phyloP scores from a whole-genome alignment of 2,797 vertebrate species.

The Taeniopygia guttata region DNA sequence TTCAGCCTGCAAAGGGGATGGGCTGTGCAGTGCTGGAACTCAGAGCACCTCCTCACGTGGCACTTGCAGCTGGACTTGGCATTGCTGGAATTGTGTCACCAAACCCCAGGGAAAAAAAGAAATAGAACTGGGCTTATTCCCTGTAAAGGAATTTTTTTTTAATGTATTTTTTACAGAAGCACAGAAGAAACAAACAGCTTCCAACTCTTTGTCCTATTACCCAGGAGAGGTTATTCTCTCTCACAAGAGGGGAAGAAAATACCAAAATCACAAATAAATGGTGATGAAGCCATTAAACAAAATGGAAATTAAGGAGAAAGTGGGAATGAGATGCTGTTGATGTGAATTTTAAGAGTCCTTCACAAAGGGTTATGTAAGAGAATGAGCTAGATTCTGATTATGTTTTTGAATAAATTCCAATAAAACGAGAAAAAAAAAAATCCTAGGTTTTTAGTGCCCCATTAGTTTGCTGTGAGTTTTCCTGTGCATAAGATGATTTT shows the following conservation, averaged over 20 bases:
- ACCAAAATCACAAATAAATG: neutral
- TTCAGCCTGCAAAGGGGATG: neutral
- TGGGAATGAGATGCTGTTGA: neutral
- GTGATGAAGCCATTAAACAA: slow-evolving; percentile 5
- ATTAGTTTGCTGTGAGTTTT: neutral
- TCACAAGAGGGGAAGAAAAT: neutral
- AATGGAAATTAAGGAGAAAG: slow-evolving; percentile 33
- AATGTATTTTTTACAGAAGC: neutral
- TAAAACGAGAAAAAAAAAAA: neutral
- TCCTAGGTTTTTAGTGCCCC: neutral
- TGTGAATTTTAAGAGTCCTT: slow-evolving; percentile 28
- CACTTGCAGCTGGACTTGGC: neutral
- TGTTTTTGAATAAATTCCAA: neutral
- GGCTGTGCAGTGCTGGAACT: neutral
- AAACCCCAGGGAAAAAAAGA: neutral
- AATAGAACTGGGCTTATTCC: neutral
- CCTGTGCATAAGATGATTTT: neutral
- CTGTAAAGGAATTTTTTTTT: neutral
- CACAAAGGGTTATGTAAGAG: slow-evolving; percentile 1
- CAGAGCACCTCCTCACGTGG: neutral
- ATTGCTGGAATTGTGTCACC: neutral
- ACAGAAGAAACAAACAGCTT: neutral
- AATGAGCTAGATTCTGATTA: slow-evolving; percentile 1
- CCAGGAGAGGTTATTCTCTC: neutral
- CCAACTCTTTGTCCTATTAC: neutral